These are phyloP conservation scores for silkworm (Bombyx mori) DNA, from an alignment of 1,140 invertebrate genomes.

Conservation along the genomic window ASM3026992v2 NC_085131.1:8244501-8245000, in stretches of 20 bases:
- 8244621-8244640: conserved; percentile 60
- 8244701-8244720: conserved; percentile 44
- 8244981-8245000: no score
- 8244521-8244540: conserved; percentile 36
- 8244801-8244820: conserved; percentile 44
- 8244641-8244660: conserved; percentile 28
- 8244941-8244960: no score
- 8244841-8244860: conserved; percentile 19
- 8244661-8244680: conserved; percentile 39
- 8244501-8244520: conserved; percentile 27
- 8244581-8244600: conserved; percentile 30
- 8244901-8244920: no score
- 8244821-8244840: conserved; percentile 37
- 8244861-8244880: no score
- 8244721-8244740: conserved; percentile 40
- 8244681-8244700: conserved; percentile 46
- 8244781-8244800: conserved; percentile 50
- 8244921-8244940: no score
- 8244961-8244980: no score
- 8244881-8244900: no score
- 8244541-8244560: conserved; percentile 26
- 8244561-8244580: conserved; percentile 32
- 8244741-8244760: conserved; percentile 35
- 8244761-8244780: conserved; percentile 31
- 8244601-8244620: conserved; percentile 47